Evolutionary conservation across 2,888 invertebrate genomes (phyloP).

Genomic region (Nomada fucata): DNA sequence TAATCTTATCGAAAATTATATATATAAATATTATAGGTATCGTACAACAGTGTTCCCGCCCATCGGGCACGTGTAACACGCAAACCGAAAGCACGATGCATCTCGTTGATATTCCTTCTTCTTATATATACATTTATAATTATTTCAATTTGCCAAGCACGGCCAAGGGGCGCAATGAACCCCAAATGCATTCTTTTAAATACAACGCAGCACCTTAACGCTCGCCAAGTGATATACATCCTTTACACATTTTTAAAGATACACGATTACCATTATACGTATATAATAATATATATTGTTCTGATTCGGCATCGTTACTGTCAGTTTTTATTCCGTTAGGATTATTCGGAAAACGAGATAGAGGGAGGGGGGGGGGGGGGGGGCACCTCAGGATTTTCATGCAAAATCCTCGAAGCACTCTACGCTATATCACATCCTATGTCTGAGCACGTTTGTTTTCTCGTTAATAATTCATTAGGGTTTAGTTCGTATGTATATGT

Average conservation of each 20-base stretch:
- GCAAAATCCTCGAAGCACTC: slow-evolving; percentile 79
- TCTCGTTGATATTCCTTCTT: slow-evolving; percentile 7
- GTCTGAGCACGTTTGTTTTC: slow-evolving; percentile 77
- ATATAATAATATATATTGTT: slow-evolving; percentile 40
- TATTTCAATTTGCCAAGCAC: slow-evolving; percentile 46
- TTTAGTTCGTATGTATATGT: slow-evolving; percentile 53
- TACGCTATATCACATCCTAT: slow-evolving; percentile 83
- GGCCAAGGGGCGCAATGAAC: slow-evolving; percentile 56
- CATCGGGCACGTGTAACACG: slow-evolving; percentile 11
- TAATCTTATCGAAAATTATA: slow-evolving; percentile 30
- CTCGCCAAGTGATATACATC: slow-evolving; percentile 42
- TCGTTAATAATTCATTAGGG: slow-evolving; percentile 58
- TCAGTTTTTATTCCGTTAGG: slow-evolving; percentile 36
- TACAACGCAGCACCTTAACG: slow-evolving; percentile 52
- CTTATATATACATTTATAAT: slow-evolving; percentile 63
- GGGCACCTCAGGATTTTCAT: slow-evolving; percentile 74
- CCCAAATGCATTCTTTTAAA: slow-evolving; percentile 51
- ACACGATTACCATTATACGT: slow-evolving; percentile 50
- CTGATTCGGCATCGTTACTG: slow-evolving; percentile 40
- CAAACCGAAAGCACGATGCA: slow-evolving; percentile 61
- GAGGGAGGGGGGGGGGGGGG: slow-evolving; percentile 35
- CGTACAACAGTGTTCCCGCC: slow-evolving; percentile 6
- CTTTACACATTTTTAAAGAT: slow-evolving; percentile 55
- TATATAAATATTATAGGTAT: slow-evolving; percentile 30
- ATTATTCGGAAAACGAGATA: slow-evolving; percentile 43